phyloP scores from a whole-genome alignment of 2,797 vertebrate genomes.

The Tangara arthus region DNA sequence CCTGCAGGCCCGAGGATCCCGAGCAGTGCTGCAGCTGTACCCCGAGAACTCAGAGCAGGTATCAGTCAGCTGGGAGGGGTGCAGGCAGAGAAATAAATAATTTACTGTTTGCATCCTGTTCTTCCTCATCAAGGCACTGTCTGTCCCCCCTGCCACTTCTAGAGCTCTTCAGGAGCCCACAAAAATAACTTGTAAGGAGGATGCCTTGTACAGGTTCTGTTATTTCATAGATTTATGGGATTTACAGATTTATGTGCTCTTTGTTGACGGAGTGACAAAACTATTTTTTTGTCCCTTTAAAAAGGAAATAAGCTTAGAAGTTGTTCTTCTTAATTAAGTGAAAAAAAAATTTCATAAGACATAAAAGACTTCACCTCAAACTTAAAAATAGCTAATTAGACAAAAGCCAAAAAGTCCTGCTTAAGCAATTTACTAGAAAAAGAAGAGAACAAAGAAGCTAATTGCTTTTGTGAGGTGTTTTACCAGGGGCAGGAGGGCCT shows the following conservation, averaged over 20 bases:
- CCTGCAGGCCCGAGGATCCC: slow-evolving; percentile 83
- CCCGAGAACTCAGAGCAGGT: slow-evolving; percentile 96
- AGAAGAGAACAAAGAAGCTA: not conserved
- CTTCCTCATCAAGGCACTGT: not conserved
- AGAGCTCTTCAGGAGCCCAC: not conserved
- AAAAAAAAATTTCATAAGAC: not conserved
- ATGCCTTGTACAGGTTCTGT: not conserved
- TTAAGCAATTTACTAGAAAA: not conserved
- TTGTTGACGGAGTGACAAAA: too few species aligned
- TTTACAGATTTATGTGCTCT: too few species aligned
- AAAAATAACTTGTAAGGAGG: not conserved
- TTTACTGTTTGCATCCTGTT: fast-evolving
- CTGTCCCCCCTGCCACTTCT: not conserved
- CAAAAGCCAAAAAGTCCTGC: not conserved
- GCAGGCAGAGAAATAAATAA: not conserved
- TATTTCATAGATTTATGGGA: not conserved
- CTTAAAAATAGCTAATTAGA: not conserved
- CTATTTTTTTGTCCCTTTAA: too few species aligned
- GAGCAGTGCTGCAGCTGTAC: slow-evolving; percentile 93
- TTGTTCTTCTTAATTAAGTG: not conserved
- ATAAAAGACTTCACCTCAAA: not conserved
- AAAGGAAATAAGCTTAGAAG: not conserved
- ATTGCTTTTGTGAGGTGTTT: not conserved
- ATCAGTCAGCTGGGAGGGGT: not conserved
- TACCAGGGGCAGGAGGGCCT: not conserved